phyloP scores from a whole-genome alignment of 2,797 vertebrate genomes.

The Notolabrus celidotus region DNA sequence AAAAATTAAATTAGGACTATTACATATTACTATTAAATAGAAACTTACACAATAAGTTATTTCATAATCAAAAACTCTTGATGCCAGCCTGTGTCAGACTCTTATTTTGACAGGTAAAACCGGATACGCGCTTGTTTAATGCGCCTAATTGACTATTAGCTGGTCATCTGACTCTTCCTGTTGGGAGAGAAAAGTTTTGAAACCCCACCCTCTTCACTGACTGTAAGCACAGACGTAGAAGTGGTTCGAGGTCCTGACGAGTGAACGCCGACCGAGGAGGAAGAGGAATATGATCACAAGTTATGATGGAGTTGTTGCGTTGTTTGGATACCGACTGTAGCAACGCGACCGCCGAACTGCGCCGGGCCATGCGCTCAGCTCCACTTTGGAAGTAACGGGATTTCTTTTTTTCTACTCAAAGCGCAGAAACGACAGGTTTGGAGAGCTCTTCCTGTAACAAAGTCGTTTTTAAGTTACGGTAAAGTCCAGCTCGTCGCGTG shows the following conservation, averaged over 20 bases:
- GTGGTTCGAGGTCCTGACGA: slow-evolving; percentile 82
- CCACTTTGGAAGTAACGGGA: slow-evolving; percentile 33
- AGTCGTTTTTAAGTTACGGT: slow-evolving; percentile 37
- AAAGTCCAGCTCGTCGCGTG: slow-evolving; percentile 6
- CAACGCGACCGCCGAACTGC: slow-evolving; percentile 1
- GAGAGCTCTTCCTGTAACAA: slow-evolving; percentile 78
- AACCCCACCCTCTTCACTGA: slow-evolving; percentile 85
- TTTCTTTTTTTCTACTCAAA: neutral
- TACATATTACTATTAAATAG: too few relatives aligned
- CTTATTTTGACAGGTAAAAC: slow-evolving; percentile 47
- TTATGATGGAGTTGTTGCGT: slow-evolving; percentile 39
- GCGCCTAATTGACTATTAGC: rapidly evolving
- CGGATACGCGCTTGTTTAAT: rapidly evolving
- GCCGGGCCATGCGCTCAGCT: slow-evolving; percentile 42
- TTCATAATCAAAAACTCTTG: too few relatives aligned
- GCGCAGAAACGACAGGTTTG: slow-evolving; percentile 57
- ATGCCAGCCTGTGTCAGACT: neutral
- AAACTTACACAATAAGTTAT: too few relatives aligned
- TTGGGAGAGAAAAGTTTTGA: slow-evolving; percentile 84
- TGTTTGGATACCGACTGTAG: slow-evolving; percentile 40
- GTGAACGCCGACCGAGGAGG: slow-evolving; percentile 66
- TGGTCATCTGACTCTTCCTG: slow-evolving; percentile 89
- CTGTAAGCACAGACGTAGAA: slow-evolving; percentile 69
- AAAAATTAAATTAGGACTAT: too few relatives aligned
- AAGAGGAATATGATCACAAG: slow-evolving; percentile 44